These are phyloP conservation scores for Mizuhopecten yessoensis DNA, from an alignment of 1,140 invertebrate genomes.

Conservation along the genomic window DNA sequence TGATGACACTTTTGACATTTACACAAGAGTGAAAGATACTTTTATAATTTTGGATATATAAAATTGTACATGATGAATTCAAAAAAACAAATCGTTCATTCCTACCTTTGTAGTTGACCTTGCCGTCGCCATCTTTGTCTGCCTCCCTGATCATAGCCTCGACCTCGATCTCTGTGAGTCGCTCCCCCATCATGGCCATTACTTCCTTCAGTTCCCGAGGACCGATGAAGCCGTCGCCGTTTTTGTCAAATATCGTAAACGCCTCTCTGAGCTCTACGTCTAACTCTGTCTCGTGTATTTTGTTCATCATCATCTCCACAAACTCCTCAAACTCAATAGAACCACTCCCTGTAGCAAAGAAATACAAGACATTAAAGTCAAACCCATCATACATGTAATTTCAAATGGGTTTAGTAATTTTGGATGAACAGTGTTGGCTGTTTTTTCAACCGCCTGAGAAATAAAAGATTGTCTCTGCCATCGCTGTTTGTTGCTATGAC, in stretches of 20 bases:
- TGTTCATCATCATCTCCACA: slow-evolving; percentile 66
- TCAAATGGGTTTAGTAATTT: no score
- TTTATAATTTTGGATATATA: no score
- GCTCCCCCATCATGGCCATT: slow-evolving; percentile 96
- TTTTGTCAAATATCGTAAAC: slow-evolving; percentile 99
- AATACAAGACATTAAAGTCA: not conserved
- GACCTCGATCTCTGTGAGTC: slow-evolving; percentile 93
- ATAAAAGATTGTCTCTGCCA: no score
- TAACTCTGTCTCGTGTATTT: slow-evolving; percentile 56
- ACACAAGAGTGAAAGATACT: no score
- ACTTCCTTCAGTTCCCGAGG: slow-evolving; percentile 84
- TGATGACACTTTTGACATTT: no score
- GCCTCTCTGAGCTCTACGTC: slow-evolving; percentile 95
- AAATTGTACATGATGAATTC: no score
- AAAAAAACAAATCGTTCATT: no score
- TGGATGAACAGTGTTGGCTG: no score
- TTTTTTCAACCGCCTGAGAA: no score
- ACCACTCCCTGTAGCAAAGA: slow-evolving; percentile 79
- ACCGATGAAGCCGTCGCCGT: slow-evolving; percentile 92
- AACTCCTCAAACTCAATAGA: slow-evolving; percentile 71
- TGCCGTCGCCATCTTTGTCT: slow-evolving; percentile 91
- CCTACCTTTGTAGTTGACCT: slow-evolving; percentile 74
- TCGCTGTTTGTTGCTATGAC: no score
- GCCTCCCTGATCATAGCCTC: slow-evolving; percentile 97
- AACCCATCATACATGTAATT: no score